Percentiles rank a stretch among this genome's conserved stretches.
phyloP scores from a whole-genome alignment of 2,888 invertebrate species.

The Caradrina kadenii region DNA sequence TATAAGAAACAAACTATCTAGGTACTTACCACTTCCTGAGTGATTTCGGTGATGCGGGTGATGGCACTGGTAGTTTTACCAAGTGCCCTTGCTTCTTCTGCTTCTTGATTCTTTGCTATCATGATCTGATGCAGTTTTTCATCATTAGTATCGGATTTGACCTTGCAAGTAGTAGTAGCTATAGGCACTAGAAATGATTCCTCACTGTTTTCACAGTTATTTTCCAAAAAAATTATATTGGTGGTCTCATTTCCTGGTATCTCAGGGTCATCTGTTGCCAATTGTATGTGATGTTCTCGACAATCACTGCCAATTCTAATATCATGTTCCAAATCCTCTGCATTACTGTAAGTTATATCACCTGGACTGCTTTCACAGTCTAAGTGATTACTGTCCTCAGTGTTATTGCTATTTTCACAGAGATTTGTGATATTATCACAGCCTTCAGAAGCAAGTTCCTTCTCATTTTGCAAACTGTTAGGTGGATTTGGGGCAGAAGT shows the following conservation, averaged over 20 bases:
- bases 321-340: constrained; percentile 56
- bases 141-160: constrained; percentile 64
- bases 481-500: constrained; percentile 62
- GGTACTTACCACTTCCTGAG: constrained; percentile 49
- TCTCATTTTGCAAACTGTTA: constrained; percentile 56
- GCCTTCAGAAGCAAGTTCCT: constrained; percentile 55
- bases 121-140: constrained; percentile 46
- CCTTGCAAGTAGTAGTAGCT: constrained; percentile 55
- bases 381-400: constrained; percentile 65
- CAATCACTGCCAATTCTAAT: constrained; percentile 55
- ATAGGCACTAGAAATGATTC: constrained; percentile 68
- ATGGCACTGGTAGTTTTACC: constrained; percentile 49
- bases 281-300: constrained; percentile 40
- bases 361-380: constrained; percentile 54
- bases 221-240: constrained; percentile 60
- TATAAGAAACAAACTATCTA: not conserved
- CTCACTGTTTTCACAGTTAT: constrained; percentile 71
- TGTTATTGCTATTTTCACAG: constrained; percentile 68
- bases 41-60: constrained; percentile 48
- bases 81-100: constrained; percentile 43
- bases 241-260: constrained; percentile 59
- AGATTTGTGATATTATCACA: constrained; percentile 62
- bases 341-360: constrained; percentile 37
- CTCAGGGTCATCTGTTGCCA: constrained; percentile 42
- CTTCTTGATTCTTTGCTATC: constrained; percentile 61